A percentile compares a stretch with the other conserved stretches of the same genome.
phyloP scores from a whole-genome alignment of 2,797 vertebrate species.

The Muscicapa comitata region DNA sequence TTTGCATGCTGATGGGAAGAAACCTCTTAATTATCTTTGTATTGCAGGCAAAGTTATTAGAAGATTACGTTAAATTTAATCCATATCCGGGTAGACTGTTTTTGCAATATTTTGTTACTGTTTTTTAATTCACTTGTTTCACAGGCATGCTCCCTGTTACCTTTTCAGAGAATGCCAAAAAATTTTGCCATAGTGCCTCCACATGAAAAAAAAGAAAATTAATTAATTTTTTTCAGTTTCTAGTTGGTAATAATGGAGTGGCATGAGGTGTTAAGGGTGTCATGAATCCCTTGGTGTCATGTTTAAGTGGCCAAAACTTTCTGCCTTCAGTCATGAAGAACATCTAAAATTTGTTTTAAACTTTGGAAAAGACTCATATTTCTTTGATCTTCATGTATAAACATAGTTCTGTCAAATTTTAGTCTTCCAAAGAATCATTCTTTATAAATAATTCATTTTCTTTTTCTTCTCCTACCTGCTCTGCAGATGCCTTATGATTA shows the following conservation, averaged over 20 bases:
- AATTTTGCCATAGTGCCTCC: rapidly evolving
- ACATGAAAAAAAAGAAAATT: background rate
- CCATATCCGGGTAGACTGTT: background rate
- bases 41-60: background rate
- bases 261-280: background rate
- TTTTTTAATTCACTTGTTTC: background rate
- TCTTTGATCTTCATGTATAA: background rate
- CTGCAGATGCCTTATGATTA: background rate
- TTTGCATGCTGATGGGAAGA: background rate
- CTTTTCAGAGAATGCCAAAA: background rate
- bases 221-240: background rate
- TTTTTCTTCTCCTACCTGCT: background rate
- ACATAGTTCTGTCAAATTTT: background rate
- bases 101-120: background rate
- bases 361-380: background rate
- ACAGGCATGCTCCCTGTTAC: background rate
- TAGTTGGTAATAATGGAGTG: background rate
- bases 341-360: background rate
- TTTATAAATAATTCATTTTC: background rate
- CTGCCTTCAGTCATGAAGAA: background rate
- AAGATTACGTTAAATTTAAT: background rate
- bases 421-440: background rate
- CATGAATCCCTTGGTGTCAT: background rate
- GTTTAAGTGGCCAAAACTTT: background rate
- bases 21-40: background rate